phyloP scores from a whole-genome alignment of 2,888 invertebrate species.

The Luperina testacea region DNA sequence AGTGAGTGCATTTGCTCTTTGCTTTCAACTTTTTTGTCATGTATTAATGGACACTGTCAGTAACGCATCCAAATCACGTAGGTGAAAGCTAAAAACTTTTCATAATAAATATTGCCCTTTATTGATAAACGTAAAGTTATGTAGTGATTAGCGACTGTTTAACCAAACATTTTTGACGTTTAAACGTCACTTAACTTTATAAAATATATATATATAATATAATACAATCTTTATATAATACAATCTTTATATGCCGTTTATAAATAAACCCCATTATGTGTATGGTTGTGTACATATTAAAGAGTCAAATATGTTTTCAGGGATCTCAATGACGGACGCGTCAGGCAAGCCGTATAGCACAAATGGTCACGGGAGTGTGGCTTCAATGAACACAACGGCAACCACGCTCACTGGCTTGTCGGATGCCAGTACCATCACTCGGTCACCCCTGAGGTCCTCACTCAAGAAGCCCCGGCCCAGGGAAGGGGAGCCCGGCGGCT shows the following conservation, averaged over 20 bases:
- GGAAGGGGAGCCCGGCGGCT: slow-evolving; percentile 86
- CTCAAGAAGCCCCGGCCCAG: slow-evolving; percentile 94
- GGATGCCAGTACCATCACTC: slow-evolving; percentile 66
- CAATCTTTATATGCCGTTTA: too few relatives aligned
- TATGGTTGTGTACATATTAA: not conserved
- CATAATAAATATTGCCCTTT: too few relatives aligned
- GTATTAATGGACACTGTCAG: not conserved
- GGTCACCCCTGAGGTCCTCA: slow-evolving; percentile 92
- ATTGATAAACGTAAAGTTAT: too few relatives aligned
- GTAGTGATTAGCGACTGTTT: too few relatives aligned
- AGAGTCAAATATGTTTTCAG: slow-evolving; percentile 68
- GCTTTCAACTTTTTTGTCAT: not conserved
- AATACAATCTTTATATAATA: too few relatives aligned
- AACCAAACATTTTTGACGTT: too few relatives aligned
- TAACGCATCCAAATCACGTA: not conserved
- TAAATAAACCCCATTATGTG: too few relatives aligned
- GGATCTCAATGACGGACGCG: slow-evolving; percentile 96
- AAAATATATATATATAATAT: too few relatives aligned
- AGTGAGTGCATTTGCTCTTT: not conserved
- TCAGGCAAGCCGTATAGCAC: slow-evolving; percentile 95
- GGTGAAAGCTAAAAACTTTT: not conserved
- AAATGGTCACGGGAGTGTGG: slow-evolving; percentile 92
- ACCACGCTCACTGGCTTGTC: slow-evolving; percentile 90
- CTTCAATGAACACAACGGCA: slow-evolving; percentile 93
- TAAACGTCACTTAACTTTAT: too few relatives aligned